Conservation (phyloP, 2,113 vertebrate species). For the Thalassoma bifasciatum region DNA sequence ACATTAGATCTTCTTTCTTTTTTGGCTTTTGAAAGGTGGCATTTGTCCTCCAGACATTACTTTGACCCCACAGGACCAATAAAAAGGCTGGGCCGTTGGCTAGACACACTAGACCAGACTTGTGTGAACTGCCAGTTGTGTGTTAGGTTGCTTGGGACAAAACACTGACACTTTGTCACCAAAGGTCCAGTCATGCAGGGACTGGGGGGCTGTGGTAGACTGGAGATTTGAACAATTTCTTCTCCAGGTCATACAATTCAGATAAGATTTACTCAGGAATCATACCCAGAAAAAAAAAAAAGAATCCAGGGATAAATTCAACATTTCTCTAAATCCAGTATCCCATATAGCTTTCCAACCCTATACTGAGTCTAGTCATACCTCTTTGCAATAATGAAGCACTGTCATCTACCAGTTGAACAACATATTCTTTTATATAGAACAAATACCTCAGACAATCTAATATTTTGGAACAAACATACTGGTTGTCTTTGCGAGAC, state of each 20-base stretch:
- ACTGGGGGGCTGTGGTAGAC: neutral
- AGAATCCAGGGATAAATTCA: neutral
- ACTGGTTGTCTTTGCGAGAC: neutral
- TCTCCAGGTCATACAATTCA: too few species aligned
- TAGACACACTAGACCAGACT: slow-evolving; percentile 35
- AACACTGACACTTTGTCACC: slow-evolving; percentile 53
- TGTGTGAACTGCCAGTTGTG: slow-evolving; percentile 50
- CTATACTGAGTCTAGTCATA: neutral
- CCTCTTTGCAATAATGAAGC: slow-evolving; percentile 23
- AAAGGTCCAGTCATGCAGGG: neutral
- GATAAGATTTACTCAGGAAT: too few species aligned
- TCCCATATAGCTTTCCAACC: neutral
- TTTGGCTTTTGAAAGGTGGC: slow-evolving; percentile 42
- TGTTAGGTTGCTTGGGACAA: slow-evolving; percentile 44
- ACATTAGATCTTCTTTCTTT: slow-evolving; percentile 18
- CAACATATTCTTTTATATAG: slow-evolving; percentile 14
- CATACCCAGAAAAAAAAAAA: too few species aligned
- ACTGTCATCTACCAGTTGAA: slow-evolving; percentile 44
- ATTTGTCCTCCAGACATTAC: slow-evolving; percentile 60
- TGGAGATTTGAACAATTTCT: neutral
- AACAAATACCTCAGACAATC: slow-evolving; percentile 38
- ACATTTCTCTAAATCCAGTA: neutral
- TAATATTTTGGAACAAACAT: slow-evolving; percentile 18
- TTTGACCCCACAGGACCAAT: slow-evolving; percentile 51
- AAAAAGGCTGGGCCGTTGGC: slow-evolving; percentile 54